Percentiles rank a stretch among this genome's conserved stretches.
Conservation (phyloP, 2,113 vertebrate species). For the Leucosticte australis region DNA sequence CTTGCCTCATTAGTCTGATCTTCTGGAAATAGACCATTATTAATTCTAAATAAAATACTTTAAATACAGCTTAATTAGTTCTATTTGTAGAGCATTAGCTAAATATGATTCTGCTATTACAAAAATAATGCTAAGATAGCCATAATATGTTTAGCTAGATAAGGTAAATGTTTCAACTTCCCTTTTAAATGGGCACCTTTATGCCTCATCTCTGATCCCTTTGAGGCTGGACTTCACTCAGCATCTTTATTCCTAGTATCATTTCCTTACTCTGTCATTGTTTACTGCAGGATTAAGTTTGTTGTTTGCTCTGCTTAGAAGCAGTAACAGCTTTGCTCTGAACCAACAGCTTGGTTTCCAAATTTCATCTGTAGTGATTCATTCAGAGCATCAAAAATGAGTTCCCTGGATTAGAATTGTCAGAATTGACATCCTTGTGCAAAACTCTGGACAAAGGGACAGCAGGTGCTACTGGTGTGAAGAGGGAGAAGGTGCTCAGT, state of each 20-base stretch:
- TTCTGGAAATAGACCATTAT: conserved; percentile 25
- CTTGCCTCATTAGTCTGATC: conserved; percentile 3
- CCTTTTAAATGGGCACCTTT: neutral
- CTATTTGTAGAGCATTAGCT: neutral
- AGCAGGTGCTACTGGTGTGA: neutral
- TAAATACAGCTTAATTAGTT: conserved; percentile 40
- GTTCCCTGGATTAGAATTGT: neutral
- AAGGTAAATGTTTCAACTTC: neutral
- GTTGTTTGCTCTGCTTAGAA: neutral
- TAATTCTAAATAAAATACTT: conserved; percentile 23
- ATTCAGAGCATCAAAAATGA: neutral
- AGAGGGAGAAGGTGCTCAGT: neutral
- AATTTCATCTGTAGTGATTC: neutral
- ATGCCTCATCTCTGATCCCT: neutral
- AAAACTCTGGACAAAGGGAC: neutral
- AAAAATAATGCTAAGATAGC: neutral
- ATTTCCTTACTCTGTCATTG: neutral
- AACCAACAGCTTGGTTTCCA: neutral
- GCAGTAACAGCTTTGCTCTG: neutral
- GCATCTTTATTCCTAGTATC: neutral
- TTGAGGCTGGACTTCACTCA: neutral
- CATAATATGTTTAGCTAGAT: neutral
- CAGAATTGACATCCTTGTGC: neutral
- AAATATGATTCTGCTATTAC: neutral
- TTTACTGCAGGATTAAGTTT: neutral